Evolutionary conservation across 2,113 vertebrate genomes (phyloP).

Genomic region (Neolamprologus hecqui): DNA sequence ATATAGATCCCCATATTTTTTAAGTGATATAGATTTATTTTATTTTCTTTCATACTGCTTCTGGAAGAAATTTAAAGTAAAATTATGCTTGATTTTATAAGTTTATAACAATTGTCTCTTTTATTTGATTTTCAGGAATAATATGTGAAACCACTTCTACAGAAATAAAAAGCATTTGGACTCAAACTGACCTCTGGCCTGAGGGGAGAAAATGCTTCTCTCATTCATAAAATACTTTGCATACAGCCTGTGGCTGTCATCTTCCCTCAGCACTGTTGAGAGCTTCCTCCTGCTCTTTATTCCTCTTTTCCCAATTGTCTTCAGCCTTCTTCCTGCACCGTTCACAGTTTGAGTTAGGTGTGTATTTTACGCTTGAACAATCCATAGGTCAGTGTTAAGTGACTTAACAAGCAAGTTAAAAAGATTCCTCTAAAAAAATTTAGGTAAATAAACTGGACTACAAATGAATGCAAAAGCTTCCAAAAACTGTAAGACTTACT

Average conservation of each 20-base stretch:
- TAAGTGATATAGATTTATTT: not conserved
- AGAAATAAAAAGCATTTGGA: constrained; percentile 39
- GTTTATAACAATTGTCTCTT: not conserved
- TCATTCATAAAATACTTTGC: constrained; percentile 46
- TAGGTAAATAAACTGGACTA: not conserved
- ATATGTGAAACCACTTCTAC: not conserved
- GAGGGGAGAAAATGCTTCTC: not conserved
- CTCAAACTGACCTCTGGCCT: constrained; percentile 39
- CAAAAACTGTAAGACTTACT: not conserved
- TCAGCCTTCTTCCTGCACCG: not conserved
- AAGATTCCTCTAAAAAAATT: not conserved
- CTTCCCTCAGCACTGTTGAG: not conserved
- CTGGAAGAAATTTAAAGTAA: not conserved
- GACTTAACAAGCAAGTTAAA: not conserved
- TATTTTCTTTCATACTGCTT: not conserved
- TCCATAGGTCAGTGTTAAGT: not conserved
- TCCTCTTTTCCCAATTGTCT: not conserved
- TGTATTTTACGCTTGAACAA: not conserved
- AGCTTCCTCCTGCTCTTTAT: not conserved
- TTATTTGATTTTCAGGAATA: not conserved
- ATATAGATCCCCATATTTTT: not conserved
- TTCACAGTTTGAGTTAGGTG: not conserved
- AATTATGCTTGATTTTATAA: not conserved
- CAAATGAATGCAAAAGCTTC: not conserved
- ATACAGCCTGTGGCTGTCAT: not conserved